phyloP scores from a whole-genome alignment of 2,888 invertebrate species.

The Mimas tiliae region DNA sequence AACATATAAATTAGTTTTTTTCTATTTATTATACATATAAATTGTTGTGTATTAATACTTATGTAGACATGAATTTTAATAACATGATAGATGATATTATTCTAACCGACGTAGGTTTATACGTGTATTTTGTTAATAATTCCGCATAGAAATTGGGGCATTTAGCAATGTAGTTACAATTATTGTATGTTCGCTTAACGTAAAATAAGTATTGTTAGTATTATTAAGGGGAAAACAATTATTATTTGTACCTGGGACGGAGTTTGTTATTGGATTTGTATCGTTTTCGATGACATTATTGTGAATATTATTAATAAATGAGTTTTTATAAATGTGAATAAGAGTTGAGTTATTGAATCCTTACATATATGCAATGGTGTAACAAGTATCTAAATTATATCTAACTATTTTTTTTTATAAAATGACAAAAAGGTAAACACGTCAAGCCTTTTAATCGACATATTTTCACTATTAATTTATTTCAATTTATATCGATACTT shows the following conservation, averaged over 20 bases:
- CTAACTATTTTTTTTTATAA: too few relatives aligned
- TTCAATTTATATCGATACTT: too few relatives aligned
- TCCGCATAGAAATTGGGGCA: not conserved
- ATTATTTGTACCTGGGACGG: slow-evolving; percentile 62
- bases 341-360: slow-evolving; percentile 27
- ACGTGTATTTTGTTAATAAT: not conserved
- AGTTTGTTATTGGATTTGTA: slow-evolving; percentile 65
- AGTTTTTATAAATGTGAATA: slow-evolving; percentile 62
- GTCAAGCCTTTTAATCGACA: too few relatives aligned
- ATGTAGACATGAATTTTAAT: not conserved
- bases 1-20: too few relatives aligned
- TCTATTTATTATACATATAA: too few relatives aligned
- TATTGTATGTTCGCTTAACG: slow-evolving; percentile 23
- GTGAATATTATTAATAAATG: slow-evolving; percentile 75
- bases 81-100: not conserved
- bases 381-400: too few relatives aligned
- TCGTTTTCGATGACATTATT: slow-evolving; percentile 67
- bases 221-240: slow-evolving; percentile 46
- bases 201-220: slow-evolving; percentile 30
- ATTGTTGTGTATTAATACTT: too few relatives aligned
- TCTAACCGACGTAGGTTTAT: not conserved
- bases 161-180: slow-evolving; percentile 15
- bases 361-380: not conserved
- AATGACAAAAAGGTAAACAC: too few relatives aligned
- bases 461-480: too few relatives aligned